Conservation (phyloP, 2,888 invertebrate species). For the Agrotis ipsilon region DNA sequence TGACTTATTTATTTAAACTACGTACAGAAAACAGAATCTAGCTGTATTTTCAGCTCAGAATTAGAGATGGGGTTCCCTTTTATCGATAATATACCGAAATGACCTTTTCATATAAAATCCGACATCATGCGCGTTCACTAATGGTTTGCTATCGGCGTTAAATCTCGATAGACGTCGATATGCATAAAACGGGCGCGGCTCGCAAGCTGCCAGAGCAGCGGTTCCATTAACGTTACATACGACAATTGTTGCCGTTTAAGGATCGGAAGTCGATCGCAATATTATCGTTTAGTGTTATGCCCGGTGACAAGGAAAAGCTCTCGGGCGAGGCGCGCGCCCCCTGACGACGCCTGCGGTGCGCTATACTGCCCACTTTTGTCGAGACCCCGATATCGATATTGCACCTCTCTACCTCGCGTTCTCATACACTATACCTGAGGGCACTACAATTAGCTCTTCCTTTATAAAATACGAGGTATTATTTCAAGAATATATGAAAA, state of each 20-base stretch:
- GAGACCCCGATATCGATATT: slow-evolving; percentile 65
- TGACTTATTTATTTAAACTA: not conserved
- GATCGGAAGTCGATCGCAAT: slow-evolving; percentile 85
- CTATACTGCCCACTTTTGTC: slow-evolving; percentile 67
- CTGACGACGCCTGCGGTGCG: slow-evolving; percentile 76
- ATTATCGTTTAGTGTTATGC: slow-evolving; percentile 90
- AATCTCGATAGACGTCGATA: slow-evolving; percentile 71
- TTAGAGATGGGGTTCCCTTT: not conserved
- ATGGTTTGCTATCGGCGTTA: slow-evolving; percentile 67
- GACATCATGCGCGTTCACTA: slow-evolving; percentile 44
- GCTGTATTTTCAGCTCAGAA: not conserved
- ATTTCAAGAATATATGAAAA: not conserved
- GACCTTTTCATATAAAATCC: slow-evolving; percentile 53
- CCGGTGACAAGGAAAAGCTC: slow-evolving; percentile 90
- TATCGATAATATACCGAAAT: slow-evolving; percentile 30
- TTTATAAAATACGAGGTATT: not conserved
- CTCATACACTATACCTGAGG: slow-evolving; percentile 50
- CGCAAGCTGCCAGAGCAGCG: slow-evolving; percentile 67
- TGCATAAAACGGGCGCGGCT: slow-evolving; percentile 77
- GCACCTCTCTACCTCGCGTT: slow-evolving; percentile 68
- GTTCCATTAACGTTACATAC: slow-evolving; percentile 85
- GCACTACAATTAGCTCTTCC: slow-evolving; percentile 20
- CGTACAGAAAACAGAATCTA: not conserved
- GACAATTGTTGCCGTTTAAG: slow-evolving; percentile 87
- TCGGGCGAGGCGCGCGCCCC: slow-evolving; percentile 76